Percentiles rank a stretch among this genome's conserved stretches.
Evolutionary conservation across 2,888 invertebrate genomes (phyloP).

Genomic region (Cremastobaeus sp.): DNA sequence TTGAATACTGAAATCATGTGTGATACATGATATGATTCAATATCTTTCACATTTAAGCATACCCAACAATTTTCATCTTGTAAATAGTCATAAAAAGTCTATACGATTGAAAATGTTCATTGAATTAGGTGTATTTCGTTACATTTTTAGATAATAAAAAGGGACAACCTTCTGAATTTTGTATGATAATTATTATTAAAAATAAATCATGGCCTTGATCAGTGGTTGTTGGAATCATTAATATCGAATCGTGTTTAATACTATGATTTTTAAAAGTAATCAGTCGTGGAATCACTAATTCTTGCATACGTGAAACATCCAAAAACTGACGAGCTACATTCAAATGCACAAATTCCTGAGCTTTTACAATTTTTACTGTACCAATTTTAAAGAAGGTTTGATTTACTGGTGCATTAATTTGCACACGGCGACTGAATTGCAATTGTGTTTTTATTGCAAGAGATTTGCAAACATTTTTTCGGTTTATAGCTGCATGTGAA

Average conservation of each 20-base stretch:
- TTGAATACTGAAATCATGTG: too few species aligned
- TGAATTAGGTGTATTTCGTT: conserved; percentile 10
- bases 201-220: conserved; percentile 11
- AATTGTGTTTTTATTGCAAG: conserved; percentile 51
- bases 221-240: conserved; percentile 10
- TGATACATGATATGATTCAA: too few species aligned
- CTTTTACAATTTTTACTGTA: too few species aligned
- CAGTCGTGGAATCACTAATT: too few species aligned
- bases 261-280: conserved; percentile 4
- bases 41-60: not conserved
- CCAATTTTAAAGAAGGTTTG: not conserved
- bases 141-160: not conserved
- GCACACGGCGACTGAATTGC: conserved; percentile 33
- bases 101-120: conserved; percentile 17
- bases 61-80: not conserved
- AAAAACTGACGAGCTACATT: too few species aligned
- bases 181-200: conserved; percentile 6
- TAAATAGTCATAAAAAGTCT: not conserved
- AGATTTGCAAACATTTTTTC: conserved; percentile 55
- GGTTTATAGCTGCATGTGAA: conserved; percentile 27
- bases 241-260: not conserved
- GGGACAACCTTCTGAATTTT: not conserved
- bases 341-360: too few species aligned
- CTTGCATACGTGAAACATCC: too few species aligned
- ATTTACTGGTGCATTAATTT: not conserved